These are phyloP conservation scores for Hippocampus abdominalis DNA, from an alignment of 2,113 vertebrate genomes.

Conservation along the genomic window DNA sequence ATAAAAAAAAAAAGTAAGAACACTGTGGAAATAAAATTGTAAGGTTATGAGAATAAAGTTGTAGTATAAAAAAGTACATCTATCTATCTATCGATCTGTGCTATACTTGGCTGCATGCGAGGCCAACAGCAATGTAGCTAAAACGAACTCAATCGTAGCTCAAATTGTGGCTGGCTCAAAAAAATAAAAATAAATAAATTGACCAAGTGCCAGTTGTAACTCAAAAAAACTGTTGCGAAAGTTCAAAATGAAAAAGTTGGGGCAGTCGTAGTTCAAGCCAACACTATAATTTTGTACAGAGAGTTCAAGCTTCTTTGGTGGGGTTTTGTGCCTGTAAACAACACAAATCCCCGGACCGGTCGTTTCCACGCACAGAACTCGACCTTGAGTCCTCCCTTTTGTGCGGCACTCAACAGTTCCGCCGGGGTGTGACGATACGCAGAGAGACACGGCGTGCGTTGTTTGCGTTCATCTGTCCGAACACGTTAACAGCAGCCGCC, in stretches of 20 bases:
- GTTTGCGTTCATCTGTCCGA: conserved; percentile 23
- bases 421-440: conserved; percentile 30
- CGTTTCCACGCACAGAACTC: background rate
- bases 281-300: background rate
- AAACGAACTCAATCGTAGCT: too few species aligned
- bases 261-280: background rate
- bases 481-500: conserved; percentile 18
- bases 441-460: conserved; percentile 1
- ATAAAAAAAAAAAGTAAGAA: too few species aligned
- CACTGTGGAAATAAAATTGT: too few species aligned
- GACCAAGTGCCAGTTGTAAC: too few species aligned
- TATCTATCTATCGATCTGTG: too few species aligned
- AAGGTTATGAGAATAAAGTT: background rate
- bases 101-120: too few species aligned
- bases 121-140: too few species aligned
- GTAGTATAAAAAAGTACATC: background rate
- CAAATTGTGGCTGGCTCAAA: too few species aligned
- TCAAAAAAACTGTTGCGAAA: too few species aligned
- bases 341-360: background rate
- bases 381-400: conserved; percentile 30
- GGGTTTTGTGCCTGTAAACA: background rate
- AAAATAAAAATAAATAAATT: too few species aligned
- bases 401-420: conserved; percentile 9
- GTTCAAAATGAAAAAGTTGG: background rate
- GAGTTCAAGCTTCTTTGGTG: background rate